Evolutionary conservation across 2,113 vertebrate genomes (phyloP), one percentile per base, ranked within the genome.

Genomic region (Barnardius zonarius): DNA sequence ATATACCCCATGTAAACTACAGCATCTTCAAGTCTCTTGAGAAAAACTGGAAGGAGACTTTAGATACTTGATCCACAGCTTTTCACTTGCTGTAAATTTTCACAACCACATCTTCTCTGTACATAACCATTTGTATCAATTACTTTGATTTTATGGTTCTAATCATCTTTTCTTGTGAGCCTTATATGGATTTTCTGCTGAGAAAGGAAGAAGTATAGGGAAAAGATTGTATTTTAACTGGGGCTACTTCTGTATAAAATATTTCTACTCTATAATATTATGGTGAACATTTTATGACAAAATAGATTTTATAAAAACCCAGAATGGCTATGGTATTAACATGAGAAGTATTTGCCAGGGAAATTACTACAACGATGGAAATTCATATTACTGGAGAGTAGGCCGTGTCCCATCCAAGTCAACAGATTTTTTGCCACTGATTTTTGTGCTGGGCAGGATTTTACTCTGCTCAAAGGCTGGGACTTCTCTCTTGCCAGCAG

Each of bases 11-110:
- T 7, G 37, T 55, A 85, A 91, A 12, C 49, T 83, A 27, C n/a
- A 80, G 61, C n/a, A 66, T 74, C 43, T 23, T 55, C 63, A 20
- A 13, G 6, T 55, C 87, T 77, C 78, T 54, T 81, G 88, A 90
- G 88, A 69, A 89, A 92, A 95, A 35, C 5, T 82, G 43, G 63
- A 92, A 85, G 57, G 61, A 84, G 37, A 83, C 11, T 92, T 70
- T 64, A 69, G 39, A 59, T 57, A 54, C 18, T 91, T 91, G 44
- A 94, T 85, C 82, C 51, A 92, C 67, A 89, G 33, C 24, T 93
- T 87, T 90, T 83, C 75, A 31, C 33, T 87, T 91, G 74, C 37
- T 79, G 44, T 63, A 91, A 79, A 72, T 76, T 92, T 93, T 90
- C 73, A 92, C 72, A 91, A 80, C 10, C 1, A 4, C 22, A 79